Conservation (phyloP, 2,888 invertebrate genomes). For the Callosobruchus maculatus region DNA sequence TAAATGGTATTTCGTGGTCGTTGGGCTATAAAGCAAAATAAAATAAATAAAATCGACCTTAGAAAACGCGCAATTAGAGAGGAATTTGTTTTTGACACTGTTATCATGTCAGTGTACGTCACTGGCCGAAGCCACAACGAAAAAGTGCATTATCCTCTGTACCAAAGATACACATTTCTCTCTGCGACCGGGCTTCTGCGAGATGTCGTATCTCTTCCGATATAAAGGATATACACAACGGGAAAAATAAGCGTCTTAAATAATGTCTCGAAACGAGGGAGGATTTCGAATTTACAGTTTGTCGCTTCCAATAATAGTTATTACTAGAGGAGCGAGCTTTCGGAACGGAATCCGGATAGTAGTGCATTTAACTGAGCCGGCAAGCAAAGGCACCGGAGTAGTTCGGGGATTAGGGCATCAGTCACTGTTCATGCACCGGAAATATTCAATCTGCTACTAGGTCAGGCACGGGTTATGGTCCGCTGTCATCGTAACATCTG, state of each 20-base stretch:
- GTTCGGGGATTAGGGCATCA: background rate
- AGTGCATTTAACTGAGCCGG: background rate
- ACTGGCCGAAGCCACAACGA: background rate
- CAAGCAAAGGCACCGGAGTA: background rate
- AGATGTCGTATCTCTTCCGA: background rate
- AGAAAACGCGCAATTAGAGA: too few relatives aligned
- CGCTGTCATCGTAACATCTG: background rate
- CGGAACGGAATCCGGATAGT: background rate
- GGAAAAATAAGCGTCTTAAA: background rate
- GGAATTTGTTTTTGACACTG: too few relatives aligned
- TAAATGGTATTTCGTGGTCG: too few relatives aligned
- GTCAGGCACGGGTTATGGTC: background rate
- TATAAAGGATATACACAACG: background rate
- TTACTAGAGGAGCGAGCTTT: background rate
- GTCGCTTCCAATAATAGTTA: background rate
- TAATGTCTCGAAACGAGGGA: background rate
- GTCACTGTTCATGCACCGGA: background rate
- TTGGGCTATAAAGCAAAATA: too few relatives aligned
- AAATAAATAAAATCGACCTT: too few relatives aligned
- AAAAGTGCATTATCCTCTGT: background rate
- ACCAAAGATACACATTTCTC: background rate
- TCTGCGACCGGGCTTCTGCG: background rate
- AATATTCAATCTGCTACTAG: background rate
- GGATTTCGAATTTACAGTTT: background rate
- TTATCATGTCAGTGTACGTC: background rate